Evolutionary conservation across 2,797 vertebrate genomes (phyloP), one percentile per base, ranked within the genome.

Genomic region (Anguilla megastoma): DNA sequence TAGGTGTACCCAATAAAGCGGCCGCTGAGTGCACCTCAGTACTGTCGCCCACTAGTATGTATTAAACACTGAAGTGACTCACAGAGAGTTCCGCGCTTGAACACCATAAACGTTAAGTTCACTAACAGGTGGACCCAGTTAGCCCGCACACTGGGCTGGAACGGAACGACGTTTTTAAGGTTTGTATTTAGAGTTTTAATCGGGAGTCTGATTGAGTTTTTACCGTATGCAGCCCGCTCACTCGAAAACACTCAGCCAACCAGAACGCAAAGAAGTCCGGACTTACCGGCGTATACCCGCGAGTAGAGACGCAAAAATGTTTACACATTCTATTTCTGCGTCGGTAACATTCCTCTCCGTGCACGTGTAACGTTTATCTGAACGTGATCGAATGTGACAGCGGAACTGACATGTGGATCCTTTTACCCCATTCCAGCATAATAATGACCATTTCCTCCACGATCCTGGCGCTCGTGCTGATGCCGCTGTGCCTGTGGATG

Each of bases 391-490:
- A 84, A 84, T 52, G 82, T 54, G 41, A 48, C 76, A 21, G 9
- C 27, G 82, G 24, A 41, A 50, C 14, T 16, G 41, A 50, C 24
- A 82, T 4, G 71, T 36, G 41, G 33, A 21, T 82, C 24, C 33
- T 14, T 18, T 87, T 56, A 90, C 52, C 88, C 56, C 89, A 85
- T 85, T 89, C 0, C 94, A 99, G 98, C 91, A 97, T 99, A 92
- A 96, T 99, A 94, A 99, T 99, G 98, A 99, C 98, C 88, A 97
- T 97, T 27, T 99, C 98, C 0, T 99, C 98, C 93, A 98, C 98
- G 0, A 91, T 99, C 85, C 96, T 99, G 90, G 98, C 98, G 63
- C 96, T 99, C 24, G 94, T 98, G 86, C 92, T 99, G 91, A 99
- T 99, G 98, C 98, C 98, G 3, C 95, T 99, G 89, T 99, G 98